Percentiles rank a stretch among this genome's conserved stretches.
Conservation (phyloP, 2,888 invertebrate species). For the Argyresthia albistria region DNA sequence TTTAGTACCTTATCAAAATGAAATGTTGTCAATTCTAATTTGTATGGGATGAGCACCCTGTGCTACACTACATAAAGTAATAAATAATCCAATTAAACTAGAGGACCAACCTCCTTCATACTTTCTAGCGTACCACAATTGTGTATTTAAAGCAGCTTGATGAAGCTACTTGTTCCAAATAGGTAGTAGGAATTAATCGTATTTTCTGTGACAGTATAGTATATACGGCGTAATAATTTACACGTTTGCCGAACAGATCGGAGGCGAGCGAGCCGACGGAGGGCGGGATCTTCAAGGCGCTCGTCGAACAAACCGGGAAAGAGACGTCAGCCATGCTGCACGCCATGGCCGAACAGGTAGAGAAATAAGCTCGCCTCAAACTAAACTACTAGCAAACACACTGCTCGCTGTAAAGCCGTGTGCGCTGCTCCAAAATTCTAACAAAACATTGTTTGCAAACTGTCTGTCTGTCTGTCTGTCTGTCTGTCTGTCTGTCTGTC, state of each 20-base stretch:
- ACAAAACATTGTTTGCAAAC: too few species aligned
- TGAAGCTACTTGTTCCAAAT: too few species aligned
- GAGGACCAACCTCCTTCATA: neutral
- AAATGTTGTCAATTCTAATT: too few species aligned
- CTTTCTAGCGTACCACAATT: too few species aligned
- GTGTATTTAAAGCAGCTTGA: neutral
- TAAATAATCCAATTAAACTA: neutral
- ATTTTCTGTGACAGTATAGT: neutral
- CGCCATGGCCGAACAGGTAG: slow-evolving; percentile 72
- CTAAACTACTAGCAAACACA: too few species aligned
- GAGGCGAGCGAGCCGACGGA: slow-evolving; percentile 37
- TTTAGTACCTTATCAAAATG: too few species aligned
- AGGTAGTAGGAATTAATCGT: too few species aligned
- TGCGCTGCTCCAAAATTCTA: too few species aligned
- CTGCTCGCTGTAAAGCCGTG: too few species aligned
- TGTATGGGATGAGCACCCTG: too few species aligned
- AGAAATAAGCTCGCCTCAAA: neutral
- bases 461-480: too few species aligned
- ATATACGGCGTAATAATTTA: neutral
- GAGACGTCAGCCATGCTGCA: slow-evolving; percentile 69
- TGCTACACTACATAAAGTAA: neutral
- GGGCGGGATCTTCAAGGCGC: slow-evolving; percentile 73
- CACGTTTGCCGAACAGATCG: slow-evolving; percentile 22
- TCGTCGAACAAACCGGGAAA: slow-evolving; percentile 80
- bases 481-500: too few species aligned